These are phyloP conservation scores for Zenarchopterus dispar DNA, from an alignment of 2,797 vertebrate species.

Conservation along the genomic window DNA sequence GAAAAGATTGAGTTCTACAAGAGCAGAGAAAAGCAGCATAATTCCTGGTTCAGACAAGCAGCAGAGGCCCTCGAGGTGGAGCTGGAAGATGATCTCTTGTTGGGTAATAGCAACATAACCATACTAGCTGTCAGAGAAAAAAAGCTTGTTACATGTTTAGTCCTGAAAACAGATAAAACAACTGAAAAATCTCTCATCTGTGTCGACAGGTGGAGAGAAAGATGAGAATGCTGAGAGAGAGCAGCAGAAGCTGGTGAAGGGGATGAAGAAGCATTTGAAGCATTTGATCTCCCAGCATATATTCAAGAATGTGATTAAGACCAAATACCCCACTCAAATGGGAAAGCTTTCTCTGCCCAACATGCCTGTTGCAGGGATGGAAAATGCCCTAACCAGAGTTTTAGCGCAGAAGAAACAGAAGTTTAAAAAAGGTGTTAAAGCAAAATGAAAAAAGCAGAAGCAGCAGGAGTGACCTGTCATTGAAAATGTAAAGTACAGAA, in stretches of 20 bases:
- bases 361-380: conserved; percentile 50
- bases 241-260: conserved; percentile 88
- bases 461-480: conserved; percentile 33
- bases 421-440: not conserved
- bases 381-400: conserved; percentile 85
- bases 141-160: not conserved
- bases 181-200: not conserved
- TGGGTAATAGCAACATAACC: conserved; percentile 77
- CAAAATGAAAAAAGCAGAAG: conserved; percentile 28
- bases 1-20: conserved; percentile 95
- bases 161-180: not conserved
- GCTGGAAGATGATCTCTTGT: conserved; percentile 89
- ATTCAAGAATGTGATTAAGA: conserved; percentile 87
- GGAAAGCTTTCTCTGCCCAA: conserved; percentile 83
- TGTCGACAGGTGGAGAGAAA: conserved; percentile 77
- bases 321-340: conserved; percentile 94
- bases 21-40: conserved; percentile 89
- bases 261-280: conserved; percentile 92
- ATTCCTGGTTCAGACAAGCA: conserved; percentile 94
- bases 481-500: conserved; percentile 7
- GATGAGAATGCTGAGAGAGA: conserved; percentile 84
- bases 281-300: conserved; percentile 86
- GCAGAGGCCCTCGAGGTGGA: conserved; percentile 93
- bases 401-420: conserved; percentile 70
- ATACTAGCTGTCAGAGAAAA: not conserved